phyloP scores from a whole-genome alignment of 2,888 invertebrate genomes.

The Emmelina monodactyla region DNA sequence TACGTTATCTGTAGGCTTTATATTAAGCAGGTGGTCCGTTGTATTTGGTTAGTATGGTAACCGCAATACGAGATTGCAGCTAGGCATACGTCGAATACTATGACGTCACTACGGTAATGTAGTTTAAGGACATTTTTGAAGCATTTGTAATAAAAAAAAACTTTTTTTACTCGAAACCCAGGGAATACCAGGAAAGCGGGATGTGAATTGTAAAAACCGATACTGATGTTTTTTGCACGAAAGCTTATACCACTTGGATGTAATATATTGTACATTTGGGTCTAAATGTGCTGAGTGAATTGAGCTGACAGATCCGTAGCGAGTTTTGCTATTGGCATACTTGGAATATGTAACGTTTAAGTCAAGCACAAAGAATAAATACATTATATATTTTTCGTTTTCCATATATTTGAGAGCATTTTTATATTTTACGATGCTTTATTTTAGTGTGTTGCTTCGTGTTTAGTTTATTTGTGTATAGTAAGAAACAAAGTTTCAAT shows the following conservation, averaged over 20 bases:
- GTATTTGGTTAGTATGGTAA: conserved; percentile 52
- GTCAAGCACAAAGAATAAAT: conserved; percentile 41
- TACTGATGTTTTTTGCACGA: conserved; percentile 57
- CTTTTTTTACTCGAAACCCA: conserved; percentile 65
- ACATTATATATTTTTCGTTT: conserved; percentile 43
- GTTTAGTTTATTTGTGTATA: conserved; percentile 55
- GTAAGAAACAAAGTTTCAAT: conserved; percentile 60
- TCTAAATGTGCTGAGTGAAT: conserved; percentile 62
- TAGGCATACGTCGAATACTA: conserved; percentile 51
- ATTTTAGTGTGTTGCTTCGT: conserved; percentile 62
- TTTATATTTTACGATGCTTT: conserved; percentile 55
- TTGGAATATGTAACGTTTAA: conserved; percentile 26
- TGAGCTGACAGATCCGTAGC: conserved; percentile 59
- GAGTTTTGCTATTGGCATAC: conserved; percentile 63
- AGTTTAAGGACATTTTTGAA: conserved; percentile 66
- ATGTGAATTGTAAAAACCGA: conserved; percentile 57
- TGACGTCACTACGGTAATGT: conserved; percentile 60
- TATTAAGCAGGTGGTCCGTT: conserved; percentile 56
- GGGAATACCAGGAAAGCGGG: conserved; percentile 45
- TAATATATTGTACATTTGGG: conserved; percentile 67
- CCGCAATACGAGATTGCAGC: conserved; percentile 49
- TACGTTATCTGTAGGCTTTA: conserved; percentile 52
- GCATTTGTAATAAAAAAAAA: conserved; percentile 67
- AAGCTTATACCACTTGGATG: conserved; percentile 57
- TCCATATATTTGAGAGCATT: conserved; percentile 55